Evolutionary conservation across 2,113 vertebrate genomes (phyloP), one percentile per base, ranked within the genome.

Genomic region (Cyanoramphus novaezelandiae): DNA sequence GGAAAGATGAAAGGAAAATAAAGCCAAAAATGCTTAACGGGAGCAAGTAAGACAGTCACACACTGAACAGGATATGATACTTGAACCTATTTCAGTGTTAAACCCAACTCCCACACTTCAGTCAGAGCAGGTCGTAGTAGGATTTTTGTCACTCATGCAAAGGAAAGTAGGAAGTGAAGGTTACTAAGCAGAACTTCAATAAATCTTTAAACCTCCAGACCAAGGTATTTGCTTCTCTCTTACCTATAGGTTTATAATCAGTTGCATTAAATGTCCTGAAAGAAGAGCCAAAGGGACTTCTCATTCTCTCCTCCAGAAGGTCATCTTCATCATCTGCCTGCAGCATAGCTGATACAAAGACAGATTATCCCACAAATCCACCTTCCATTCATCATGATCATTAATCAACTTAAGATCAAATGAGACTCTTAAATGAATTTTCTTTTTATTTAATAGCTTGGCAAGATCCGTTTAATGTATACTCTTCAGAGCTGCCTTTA

Each of bases 191-290:
- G 21, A 89, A 79, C 47, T 71, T 11, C 7, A 82, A 19, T 49
- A 78, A 74, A 41, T 3, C 20, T 67, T 81, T 52, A 88, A 71
- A 52, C 13, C 20, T 74, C 52, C 71, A 86, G 17, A 78, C 14
- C 55, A 86, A 68, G 27, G 55, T 68, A 47, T 11, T 78, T 64
- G 72, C 15, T 78, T 24, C 41, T 67, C 43, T 44, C 33, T 65
- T 96, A 99, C 99, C 99, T 74, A 99, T 99, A 49, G 99, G 99
- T 97, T 99, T 99, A 97, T 99, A 99, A 97, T 99, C 99, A 19
- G 99, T 99, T 92, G 99, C 99, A 95, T 99, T 99, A 95, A 99
- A 99, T 39, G 99, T 99, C 88, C 99, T 98, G 95, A 99, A 99
- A 33, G 99, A 99, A 39, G 99, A 99, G n/a, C 99, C 99, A 91